Percentiles rank a stretch among this genome's conserved stretches.
Conservation (phyloP, 2,113 vertebrate genomes). For the Bettongia penicillata region DNA sequence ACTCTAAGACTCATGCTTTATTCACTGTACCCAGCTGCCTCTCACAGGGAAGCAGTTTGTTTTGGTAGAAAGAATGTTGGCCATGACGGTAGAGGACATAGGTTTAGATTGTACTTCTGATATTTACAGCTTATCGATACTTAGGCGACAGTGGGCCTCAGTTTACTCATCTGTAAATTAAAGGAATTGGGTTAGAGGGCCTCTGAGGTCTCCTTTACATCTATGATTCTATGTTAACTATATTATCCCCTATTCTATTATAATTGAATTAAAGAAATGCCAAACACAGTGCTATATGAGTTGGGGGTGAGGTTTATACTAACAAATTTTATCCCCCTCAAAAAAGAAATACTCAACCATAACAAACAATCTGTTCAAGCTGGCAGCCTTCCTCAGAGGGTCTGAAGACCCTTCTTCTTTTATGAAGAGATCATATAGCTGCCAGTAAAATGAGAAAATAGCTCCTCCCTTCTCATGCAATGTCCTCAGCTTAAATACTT, state of each 20-base stretch:
- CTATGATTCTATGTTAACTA: neutral
- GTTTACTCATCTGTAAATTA: neutral
- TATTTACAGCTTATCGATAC: neutral
- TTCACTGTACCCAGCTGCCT: neutral
- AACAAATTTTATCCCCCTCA: neutral
- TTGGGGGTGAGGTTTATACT: neutral
- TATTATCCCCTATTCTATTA: neutral
- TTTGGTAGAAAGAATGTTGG: neutral
- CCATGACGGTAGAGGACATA: neutral
- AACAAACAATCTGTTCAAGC: rapidly evolving
- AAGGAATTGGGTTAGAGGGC: neutral
- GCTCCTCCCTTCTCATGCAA: neutral
- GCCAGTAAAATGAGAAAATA: neutral
- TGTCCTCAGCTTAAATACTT: neutral
- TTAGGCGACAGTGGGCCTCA: neutral
- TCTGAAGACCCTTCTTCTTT: neutral
- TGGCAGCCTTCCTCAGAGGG: neutral
- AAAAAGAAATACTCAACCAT: neutral
- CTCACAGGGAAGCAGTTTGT: neutral
- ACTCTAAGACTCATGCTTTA: neutral
- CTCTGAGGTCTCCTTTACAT: neutral
- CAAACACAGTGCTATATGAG: neutral
- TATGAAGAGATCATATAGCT: neutral
- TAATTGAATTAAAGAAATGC: neutral
- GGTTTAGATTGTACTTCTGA: neutral